Evolutionary conservation across 37 sponge, comb jelly and placozoan genomes (phyloP), one percentile per base, ranked within the genome.

Genomic region (Lycopodina hypogea): DNA sequence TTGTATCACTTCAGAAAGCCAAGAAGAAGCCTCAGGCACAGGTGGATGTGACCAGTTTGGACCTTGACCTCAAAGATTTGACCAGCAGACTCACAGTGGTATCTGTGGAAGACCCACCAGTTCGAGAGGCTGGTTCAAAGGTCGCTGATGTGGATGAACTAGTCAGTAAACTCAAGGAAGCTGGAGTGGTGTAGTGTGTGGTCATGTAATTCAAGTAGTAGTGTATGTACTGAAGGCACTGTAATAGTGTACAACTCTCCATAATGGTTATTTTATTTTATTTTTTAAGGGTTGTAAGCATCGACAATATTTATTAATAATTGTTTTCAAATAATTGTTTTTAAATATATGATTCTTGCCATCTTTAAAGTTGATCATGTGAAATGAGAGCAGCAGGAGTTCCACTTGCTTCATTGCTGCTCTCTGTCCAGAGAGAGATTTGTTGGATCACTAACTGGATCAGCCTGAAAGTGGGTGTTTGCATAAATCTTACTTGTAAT

Each of bases 21-120:
- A 98, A 98, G 86, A 98, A 98, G 90, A 98, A 98, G 85, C 93
- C 93, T 29, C 73, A 95, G 42, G 88, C 70, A 14, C 76, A 86
- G 52, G 11, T 89, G 60, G 80, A 77, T n/a, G 83, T 96, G 24
- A 81, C 14, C 3, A 89, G 85, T 2, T 78, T 95, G 18, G 94
- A 90, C 4, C 93, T 98, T 33, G 94, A 98, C 78, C 72, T 93
- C 19, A 72, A 76, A 3, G 91, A 95, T 17, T 26, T 60, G 1
- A 21, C 8, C 17, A 23, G 42, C 3, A 80, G 89, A 24, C 48
- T 89, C 6, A 71, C 86, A 35, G 84, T 91, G 23, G 50, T 93
- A 24, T 77, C 82, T 57, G 99, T 98, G 9, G 90, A 83, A 24
- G 99, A 95, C 55, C 99, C 99, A 2, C 96, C 99, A 23, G 79